phyloP scores from a whole-genome alignment of 2,113 vertebrate genomes.

The Lepisosteus oculatus region DNA sequence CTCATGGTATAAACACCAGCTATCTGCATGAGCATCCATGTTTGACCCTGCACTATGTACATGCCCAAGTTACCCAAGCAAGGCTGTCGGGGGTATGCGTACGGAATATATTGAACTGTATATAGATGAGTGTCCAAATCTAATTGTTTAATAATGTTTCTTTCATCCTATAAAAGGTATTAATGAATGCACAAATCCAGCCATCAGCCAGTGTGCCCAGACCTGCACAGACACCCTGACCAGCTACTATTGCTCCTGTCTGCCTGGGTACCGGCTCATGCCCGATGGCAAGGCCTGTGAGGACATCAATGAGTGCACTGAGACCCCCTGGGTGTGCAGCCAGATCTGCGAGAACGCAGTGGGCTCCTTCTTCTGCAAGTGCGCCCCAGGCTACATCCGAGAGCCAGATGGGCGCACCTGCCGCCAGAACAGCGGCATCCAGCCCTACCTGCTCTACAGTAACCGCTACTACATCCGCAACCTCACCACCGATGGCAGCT shows the following conservation, averaged over 20 bases:
- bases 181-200: constrained; percentile 52
- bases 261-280: constrained; percentile 56
- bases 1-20: too few relatives aligned
- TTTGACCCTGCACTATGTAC: too few relatives aligned
- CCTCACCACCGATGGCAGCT: constrained; percentile 52
- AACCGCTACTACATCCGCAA: constrained; percentile 66
- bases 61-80: too few relatives aligned
- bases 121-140: too few relatives aligned
- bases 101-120: too few relatives aligned
- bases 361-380: constrained; percentile 61
- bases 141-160: too few relatives aligned
- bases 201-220: constrained; percentile 58
- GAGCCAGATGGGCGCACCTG: constrained; percentile 58
- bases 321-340: constrained; percentile 54
- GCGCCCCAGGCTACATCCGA: constrained; percentile 55
- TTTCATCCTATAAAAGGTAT: constrained; percentile 38
- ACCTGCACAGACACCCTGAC: constrained; percentile 59
- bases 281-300: constrained; percentile 61
- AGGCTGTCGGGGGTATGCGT: too few relatives aligned
- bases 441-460: constrained; percentile 55
- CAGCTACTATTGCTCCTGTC: constrained; percentile 59
- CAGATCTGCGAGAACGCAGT: constrained; percentile 57
- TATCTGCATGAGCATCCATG: too few relatives aligned
- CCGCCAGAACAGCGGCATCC: constrained; percentile 60
- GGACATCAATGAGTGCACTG: constrained; percentile 55